Conservation (phyloP, 2,888 invertebrate genomes). For the Troides helena region DNA sequence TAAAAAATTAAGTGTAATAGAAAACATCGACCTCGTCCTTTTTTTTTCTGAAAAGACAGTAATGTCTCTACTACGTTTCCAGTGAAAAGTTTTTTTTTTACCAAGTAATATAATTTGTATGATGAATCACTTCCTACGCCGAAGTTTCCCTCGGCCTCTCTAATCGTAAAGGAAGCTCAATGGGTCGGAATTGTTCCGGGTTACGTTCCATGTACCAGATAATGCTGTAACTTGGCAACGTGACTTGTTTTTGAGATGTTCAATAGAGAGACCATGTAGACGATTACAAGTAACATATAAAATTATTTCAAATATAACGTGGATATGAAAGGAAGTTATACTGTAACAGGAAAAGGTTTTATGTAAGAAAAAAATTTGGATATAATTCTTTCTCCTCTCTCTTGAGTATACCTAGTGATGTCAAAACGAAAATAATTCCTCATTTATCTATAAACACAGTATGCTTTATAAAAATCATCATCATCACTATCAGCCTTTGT, state of each 20-base stretch:
- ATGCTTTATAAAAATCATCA: no score
- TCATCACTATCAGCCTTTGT: no score
- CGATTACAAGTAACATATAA: background rate
- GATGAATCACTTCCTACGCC: slow-evolving; percentile 5
- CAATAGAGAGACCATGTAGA: background rate
- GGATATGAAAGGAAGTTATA: background rate
- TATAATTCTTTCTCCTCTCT: no score
- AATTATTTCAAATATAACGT: background rate
- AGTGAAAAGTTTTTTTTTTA: slow-evolving; percentile 10
- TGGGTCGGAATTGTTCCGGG: slow-evolving; percentile 19
- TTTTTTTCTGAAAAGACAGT: background rate
- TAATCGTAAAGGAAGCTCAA: slow-evolving; percentile 16
- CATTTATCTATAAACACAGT: no score
- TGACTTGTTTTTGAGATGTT: slow-evolving; percentile 13
- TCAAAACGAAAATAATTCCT: no score
- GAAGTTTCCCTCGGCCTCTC: slow-evolving; percentile 8
- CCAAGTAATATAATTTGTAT: slow-evolving; percentile 18
- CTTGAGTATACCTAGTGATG: no score
- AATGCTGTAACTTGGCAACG: slow-evolving; percentile 18
- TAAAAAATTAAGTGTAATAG: no score
- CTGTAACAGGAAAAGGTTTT: background rate
- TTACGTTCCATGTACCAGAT: slow-evolving; percentile 13
- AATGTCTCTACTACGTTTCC: background rate
- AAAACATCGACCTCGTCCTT: background rate
- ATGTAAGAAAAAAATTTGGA: no score